Evolutionary conservation across 2,888 invertebrate species (phyloP), one percentile per base, ranked within the genome.

Genomic region (Diarsia dahlii): DNA sequence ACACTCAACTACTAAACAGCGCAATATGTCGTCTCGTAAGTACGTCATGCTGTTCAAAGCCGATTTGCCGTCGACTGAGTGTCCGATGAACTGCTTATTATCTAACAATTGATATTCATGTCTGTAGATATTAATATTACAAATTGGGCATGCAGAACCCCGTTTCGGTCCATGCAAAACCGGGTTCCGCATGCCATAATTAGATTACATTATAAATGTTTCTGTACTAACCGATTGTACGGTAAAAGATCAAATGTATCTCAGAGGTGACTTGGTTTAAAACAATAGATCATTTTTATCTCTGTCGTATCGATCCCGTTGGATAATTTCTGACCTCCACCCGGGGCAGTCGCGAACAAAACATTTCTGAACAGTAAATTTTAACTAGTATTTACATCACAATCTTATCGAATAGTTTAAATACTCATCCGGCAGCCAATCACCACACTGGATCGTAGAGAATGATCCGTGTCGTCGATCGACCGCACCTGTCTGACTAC

Each of bases 21-120:
- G 5, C 50, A 68, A 46, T 28, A 60, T 46, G 45, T 34, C 50
- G 58, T 58, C n/a, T 58, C 13, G 6, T n/a, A 18, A 18, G 34
- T 54, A 71, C n/a, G 39, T 39, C 39, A 12, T 48, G n/a, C n/a
- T 46, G 13, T 15, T 50, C 50, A 67, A 50, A 67, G 58, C 58
- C 5, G 6, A 13, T 56, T 56, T 5, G 23, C 56, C 2, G 13
- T 23, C 13, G 23, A 23, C 6, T 2, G 6, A 6, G 23, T 56
- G 6, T 0, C 13, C 56, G 23, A 56, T 23, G 56, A 56, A 23
- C 12, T 4, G n/a, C 46, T 46, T 10, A 46, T 12, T n/a, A 52
- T n/a, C 20, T 52, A 28, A 28, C 28, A n/a, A n/a, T n/a, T n/a
- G n/a, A n/a, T n/a, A n/a, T n/a, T n/a, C n/a, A n/a, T n/a, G n/a